Base-by-base conservation (phyloP, 1,140 invertebrate genomes). In the Aphis gossypii region DNA sequence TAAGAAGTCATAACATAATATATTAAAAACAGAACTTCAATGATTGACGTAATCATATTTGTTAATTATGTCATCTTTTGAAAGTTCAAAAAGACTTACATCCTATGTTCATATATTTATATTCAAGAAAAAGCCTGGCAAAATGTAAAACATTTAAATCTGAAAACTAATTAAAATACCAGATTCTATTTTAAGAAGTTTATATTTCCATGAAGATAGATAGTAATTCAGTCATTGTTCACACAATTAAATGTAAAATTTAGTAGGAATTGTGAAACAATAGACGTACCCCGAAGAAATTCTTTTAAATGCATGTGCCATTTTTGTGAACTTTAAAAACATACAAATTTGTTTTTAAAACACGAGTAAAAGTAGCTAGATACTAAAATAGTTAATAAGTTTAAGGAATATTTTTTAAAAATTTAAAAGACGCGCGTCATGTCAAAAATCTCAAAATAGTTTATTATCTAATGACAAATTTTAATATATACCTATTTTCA, bases 21-120 rank as follows among this genome's bases (percentile, higher is more conserved):
- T 68, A 68, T 68, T 68, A 68, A 68, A 68, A 68, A 68, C 30
- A 68, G 8, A 68, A 30, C 30, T 68, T 30, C 18, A 68, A 4
- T 1, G 14, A n/a, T n/a, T 18, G 30, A 30, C 0, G 14, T n/a
- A 5, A 68, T n/a, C 0, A 0, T n/a, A 11, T n/a, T 18, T 4
- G 30, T n/a, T n/a, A n/a, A 30, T 68, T n/a, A 76, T 76, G n/a
- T 76, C 60, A 20, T n/a, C 30, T 76, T 76, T 68, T 30, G 60
- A 0, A 76, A n/a, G n/a, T 76, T 76, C 5, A 14, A 6, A 76
- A n/a, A 68, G 14, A 5, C 9, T 14, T 51, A 51, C 14, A 14
- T 20, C 2, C 48, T 35, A n/a, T 14, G 18, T 5, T 5, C 11
- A 68, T 68, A 68, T n/a, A 68, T 2, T n/a, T 68, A n/a, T 68